Evolutionary conservation across 2,888 invertebrate genomes (phyloP), one percentile per base, ranked within the genome.

Genomic region (Eueremaeus valkanovi): DNA sequence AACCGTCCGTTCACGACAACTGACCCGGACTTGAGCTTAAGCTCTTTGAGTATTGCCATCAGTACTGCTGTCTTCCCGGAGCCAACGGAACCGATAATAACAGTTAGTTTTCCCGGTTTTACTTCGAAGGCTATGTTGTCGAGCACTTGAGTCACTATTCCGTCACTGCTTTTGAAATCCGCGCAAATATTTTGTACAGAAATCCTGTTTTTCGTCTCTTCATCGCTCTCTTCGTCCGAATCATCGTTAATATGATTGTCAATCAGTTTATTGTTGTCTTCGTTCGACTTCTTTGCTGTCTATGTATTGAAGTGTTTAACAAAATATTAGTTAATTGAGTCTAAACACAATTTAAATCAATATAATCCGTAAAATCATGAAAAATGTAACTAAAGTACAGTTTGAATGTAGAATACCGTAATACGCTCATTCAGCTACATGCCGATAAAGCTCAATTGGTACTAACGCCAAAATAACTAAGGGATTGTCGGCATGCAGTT

Each of bases 51-150:
- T 29, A 85, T 80, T 45, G 82, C 79, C 82, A 83, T 82, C 74
- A 84, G 79, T 31, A 82, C 80, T n/a, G 82, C 83, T 31, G 77
- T 58, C 86, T 92, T 92, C 72, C 91, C 92, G 36, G 89, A 85
- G 11, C 91, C 92, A 0, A 92, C 91, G 73, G 89, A 87, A 11
- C 92, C 92, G 72, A 92, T 89, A 55, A 92, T 86, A 13, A 89
- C 89, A 77, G 90, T 87, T 33, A 86, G 80, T 45, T 85, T 72
- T 27, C 79, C 16, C 88, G 90, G 0, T 49, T 80, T 76, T 8
- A 82, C 78, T 18, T 81, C 78, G 16, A 77, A 76, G 42, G 58
- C 79, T 1, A 81, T 81, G 42, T 81, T 80, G 78, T 80, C 80
- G 68, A 83, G 77, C n/a, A 81, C 29, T 16, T 40, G 2, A n/a